These are phyloP conservation scores for Zygothrica quintamaculata DNA, from an alignment of 2,888 invertebrate species.

Conservation along the genomic window DNA sequence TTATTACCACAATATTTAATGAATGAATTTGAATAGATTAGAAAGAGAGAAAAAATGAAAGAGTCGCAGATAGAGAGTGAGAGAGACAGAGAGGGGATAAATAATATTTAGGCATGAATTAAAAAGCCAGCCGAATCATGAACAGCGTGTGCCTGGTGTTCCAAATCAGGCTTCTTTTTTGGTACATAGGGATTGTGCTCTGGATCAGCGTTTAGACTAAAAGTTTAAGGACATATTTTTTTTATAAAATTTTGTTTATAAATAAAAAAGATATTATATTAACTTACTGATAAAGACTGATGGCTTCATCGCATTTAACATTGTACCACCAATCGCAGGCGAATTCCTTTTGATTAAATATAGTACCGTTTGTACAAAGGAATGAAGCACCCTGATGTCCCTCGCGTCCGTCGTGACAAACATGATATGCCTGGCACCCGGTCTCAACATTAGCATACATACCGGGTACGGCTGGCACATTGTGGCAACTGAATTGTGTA, in stretches of 20 bases:
- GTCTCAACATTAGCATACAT: slow-evolving; percentile 96
- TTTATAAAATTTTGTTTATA: no score
- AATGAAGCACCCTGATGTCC: slow-evolving; percentile 93
- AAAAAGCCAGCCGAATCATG: slow-evolving; percentile 74
- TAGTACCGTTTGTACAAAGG: slow-evolving; percentile 93
- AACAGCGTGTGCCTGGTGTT: slow-evolving; percentile 72
- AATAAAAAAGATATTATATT: neutral
- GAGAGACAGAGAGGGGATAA: no score
- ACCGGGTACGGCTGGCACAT: slow-evolving; percentile 92
- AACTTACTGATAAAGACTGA: slow-evolving; percentile 89
- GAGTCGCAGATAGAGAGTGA: neutral
- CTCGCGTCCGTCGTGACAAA: slow-evolving; percentile 94
- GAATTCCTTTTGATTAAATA: slow-evolving; percentile 94
- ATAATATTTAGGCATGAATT: slow-evolving; percentile 75
- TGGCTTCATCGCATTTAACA: slow-evolving; percentile 92
- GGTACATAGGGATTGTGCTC: slow-evolving; percentile 92
- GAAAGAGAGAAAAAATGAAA: neutral
- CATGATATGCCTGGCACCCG: slow-evolving; percentile 95
- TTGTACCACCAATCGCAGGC: slow-evolving; percentile 97
- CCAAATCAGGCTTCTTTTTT: slow-evolving; percentile 86
- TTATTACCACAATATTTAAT: slow-evolving; percentile 12
- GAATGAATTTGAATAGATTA: slow-evolving; percentile 27
- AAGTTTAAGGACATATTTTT: no score
- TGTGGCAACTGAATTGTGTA: slow-evolving; percentile 91
- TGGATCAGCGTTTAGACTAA: slow-evolving; percentile 91